Percentiles rank a stretch among this genome's conserved stretches.
Conservation (phyloP, 2,888 invertebrate species). For the Drosophila anomelani region DNA sequence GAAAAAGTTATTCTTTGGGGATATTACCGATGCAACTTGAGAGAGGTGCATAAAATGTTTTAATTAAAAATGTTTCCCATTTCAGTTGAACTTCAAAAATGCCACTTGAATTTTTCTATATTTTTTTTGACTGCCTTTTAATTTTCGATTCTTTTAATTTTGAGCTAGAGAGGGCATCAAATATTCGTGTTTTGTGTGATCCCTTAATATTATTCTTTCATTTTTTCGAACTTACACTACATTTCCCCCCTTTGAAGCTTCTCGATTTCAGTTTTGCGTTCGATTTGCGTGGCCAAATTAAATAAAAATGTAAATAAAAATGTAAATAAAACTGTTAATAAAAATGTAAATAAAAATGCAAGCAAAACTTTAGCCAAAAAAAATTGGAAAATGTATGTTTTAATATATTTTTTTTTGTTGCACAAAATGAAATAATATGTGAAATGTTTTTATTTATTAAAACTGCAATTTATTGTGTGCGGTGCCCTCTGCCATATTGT, state of each 20-base stretch:
- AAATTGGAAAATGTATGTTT: conserved; percentile 13
- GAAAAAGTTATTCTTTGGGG: not conserved
- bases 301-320: conserved; percentile 40
- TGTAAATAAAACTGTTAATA: not conserved
- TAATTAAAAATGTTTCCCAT: not conserved
- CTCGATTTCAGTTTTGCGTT: conserved; percentile 26
- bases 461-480: conserved; percentile 40
- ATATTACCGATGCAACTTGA: not conserved
- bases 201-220: not conserved
- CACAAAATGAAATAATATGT: conserved; percentile 40
- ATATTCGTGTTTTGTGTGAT: conserved; percentile 9
- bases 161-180: conserved; percentile 5
- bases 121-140: not conserved
- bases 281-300: conserved; percentile 30
- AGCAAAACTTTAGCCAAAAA: conserved; percentile 17
- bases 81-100: not conserved
- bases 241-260: not conserved
- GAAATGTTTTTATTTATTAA: conserved; percentile 50
- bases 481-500: conserved; percentile 14
- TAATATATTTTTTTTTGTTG: conserved; percentile 7
- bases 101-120: too few species aligned
- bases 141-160: not conserved
- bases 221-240: not conserved
- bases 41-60: conserved; percentile 1
- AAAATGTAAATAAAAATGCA: conserved; percentile 11